Evolutionary conservation across 2,113 vertebrate genomes (phyloP).

Genomic region (Nerophis lumbriciformis): DNA sequence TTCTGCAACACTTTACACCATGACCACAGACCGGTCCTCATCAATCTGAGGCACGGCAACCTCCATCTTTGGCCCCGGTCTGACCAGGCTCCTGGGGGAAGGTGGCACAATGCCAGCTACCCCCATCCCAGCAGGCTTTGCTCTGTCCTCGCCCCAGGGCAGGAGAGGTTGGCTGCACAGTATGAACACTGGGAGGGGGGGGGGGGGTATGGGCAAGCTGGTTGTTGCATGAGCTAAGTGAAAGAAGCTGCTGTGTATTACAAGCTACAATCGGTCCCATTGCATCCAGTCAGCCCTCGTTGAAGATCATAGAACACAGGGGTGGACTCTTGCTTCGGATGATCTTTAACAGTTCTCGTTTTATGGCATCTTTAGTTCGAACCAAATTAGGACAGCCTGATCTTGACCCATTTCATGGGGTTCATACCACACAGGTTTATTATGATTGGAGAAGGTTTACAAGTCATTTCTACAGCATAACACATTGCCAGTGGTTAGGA

Average conservation of each 20-base stretch:
- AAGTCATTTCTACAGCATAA: neutral
- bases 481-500: neutral
- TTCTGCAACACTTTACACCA: slow-evolving; percentile 62
- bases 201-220: slow-evolving; percentile 54
- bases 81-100: slow-evolving; percentile 44
- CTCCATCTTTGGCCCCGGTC: slow-evolving; percentile 64
- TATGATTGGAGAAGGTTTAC: neutral
- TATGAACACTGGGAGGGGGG: slow-evolving; percentile 24
- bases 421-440: slow-evolving; percentile 26
- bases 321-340: slow-evolving; percentile 22
- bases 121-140: slow-evolving; percentile 51
- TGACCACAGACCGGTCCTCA: slow-evolving; percentile 66
- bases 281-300: slow-evolving; percentile 29
- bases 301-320: slow-evolving; percentile 24
- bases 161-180: slow-evolving; percentile 45
- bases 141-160: slow-evolving; percentile 61
- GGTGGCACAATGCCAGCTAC: slow-evolving; percentile 55
- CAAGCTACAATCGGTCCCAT: slow-evolving; percentile 22
- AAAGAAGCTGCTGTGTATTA: slow-evolving; percentile 30
- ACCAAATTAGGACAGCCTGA: slow-evolving; percentile 55
- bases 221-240: slow-evolving; percentile 47
- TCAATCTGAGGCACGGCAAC: slow-evolving; percentile 69
- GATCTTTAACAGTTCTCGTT: slow-evolving; percentile 37
- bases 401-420: slow-evolving; percentile 55
- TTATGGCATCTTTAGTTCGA: slow-evolving; percentile 34